Percentiles rank a stretch among this genome's conserved stretches.
Evolutionary conservation across 2,888 invertebrate species (phyloP).

Genomic region (Neoascia interrupta): DNA sequence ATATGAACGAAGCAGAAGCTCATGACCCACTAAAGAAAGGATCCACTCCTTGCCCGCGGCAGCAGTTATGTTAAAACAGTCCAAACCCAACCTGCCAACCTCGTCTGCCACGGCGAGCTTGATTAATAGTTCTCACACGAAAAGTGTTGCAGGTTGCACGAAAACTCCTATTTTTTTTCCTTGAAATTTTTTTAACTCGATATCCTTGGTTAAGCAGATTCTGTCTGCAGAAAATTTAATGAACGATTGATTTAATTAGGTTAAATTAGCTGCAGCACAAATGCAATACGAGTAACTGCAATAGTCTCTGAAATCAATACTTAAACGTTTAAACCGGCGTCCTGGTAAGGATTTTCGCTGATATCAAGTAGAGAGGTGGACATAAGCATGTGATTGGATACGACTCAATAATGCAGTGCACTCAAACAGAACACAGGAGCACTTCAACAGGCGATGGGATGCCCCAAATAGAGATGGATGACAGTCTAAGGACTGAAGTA

Average conservation of each 20-base stretch:
- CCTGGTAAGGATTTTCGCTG: no score
- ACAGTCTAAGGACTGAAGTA: constrained; percentile 37
- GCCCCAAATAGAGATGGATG: constrained; percentile 39
- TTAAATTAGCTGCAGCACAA: constrained; percentile 23
- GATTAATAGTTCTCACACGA: constrained; percentile 32
- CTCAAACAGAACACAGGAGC: constrained; percentile 28
- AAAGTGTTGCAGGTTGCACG: not conserved
- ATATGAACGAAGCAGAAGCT: constrained; percentile 38
- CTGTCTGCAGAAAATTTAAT: not conserved
- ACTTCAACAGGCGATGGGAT: constrained; percentile 21
- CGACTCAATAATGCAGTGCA: constrained; percentile 56
- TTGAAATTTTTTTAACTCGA: not conserved
- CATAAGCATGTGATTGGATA: constrained; percentile 8
- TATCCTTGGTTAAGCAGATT: not conserved
- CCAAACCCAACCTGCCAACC: constrained; percentile 42
- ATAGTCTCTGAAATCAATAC: not conserved
- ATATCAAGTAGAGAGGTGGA: no score
- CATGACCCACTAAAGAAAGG: constrained; percentile 28
- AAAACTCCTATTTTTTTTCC: not conserved
- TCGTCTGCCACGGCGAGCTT: not conserved
- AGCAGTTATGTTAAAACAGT: constrained; percentile 12
- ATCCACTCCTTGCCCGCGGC: not conserved
- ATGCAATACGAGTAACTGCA: not conserved
- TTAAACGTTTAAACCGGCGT: no score
- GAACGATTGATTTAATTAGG: constrained; percentile 27